Conservation (phyloP, 2,113 vertebrate species). For the Kryptolebias marmoratus region DNA sequence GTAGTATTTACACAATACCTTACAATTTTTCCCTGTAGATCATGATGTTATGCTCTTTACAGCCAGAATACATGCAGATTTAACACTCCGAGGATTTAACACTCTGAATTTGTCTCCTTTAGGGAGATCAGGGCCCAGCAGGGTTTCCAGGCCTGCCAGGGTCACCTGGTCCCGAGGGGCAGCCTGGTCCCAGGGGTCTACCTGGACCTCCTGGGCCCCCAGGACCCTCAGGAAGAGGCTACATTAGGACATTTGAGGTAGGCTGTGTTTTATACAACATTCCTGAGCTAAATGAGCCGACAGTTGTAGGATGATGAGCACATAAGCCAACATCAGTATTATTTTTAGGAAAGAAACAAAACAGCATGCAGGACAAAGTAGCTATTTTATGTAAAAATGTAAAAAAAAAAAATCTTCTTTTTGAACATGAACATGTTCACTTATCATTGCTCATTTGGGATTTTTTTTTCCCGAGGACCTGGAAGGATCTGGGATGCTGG, state of each 20-base stretch:
- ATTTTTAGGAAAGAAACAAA: too few species aligned
- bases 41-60: neutral
- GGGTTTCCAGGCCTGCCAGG: constrained; percentile 86
- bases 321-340: neutral
- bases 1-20: neutral
- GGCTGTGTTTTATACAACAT: neutral
- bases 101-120: constrained; percentile 7
- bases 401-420: neutral
- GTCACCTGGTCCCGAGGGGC: constrained; percentile 81
- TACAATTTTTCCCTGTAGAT: neutral
- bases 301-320: neutral
- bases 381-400: too few species aligned
- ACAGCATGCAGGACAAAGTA: too few species aligned
- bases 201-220: constrained; percentile 86
- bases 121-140: constrained; percentile 87
- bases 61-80: too few species aligned
- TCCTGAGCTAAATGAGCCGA: neutral
- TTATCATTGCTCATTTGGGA: neutral
- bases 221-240: constrained; percentile 73
- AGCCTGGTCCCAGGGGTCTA: constrained; percentile 83
- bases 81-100: neutral
- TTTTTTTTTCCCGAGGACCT: constrained; percentile 78
- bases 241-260: constrained; percentile 85
- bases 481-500: constrained; percentile 85
- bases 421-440: neutral